These are phyloP conservation scores for Chondrosia reniformis DNA, from an alignment of 37 sponge, comb jelly and placozoan species.

Conservation along the genomic window DNA sequence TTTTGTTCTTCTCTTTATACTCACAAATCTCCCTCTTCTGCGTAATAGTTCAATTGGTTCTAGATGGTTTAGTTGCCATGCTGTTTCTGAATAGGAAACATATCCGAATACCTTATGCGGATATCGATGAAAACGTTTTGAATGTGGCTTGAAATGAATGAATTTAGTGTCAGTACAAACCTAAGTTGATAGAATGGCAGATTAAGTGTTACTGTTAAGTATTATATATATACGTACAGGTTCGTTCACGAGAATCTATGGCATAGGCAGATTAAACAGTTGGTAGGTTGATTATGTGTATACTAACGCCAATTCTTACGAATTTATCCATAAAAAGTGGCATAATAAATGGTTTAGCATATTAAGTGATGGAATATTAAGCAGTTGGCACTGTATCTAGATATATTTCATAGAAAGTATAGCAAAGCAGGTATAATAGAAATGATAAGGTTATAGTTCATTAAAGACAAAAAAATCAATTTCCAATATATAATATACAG, in stretches of 20 bases:
- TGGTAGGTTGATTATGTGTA: not conserved
- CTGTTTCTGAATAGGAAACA: too few relatives aligned
- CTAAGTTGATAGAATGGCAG: too few relatives aligned
- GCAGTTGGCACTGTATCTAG: not conserved
- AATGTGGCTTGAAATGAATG: not conserved
- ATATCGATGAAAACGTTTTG: not conserved
- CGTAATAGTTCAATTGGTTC: not conserved
- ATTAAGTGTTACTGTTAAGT: too few relatives aligned
- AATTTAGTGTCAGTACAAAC: too few relatives aligned
- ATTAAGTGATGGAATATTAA: not conserved
- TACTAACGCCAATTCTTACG: not conserved
- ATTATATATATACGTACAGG: too few relatives aligned
- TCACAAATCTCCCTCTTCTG: not conserved
- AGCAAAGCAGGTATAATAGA: too few relatives aligned
- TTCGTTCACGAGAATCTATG: too few relatives aligned
- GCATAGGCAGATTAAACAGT: not conserved
- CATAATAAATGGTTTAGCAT: not conserved
- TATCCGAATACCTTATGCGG: too few relatives aligned
- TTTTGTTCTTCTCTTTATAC: not conserved
- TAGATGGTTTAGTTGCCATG: not conserved
- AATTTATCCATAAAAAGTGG: not conserved
- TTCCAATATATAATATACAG: not conserved
- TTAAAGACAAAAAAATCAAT: not conserved
- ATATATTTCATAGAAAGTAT: too few relatives aligned
- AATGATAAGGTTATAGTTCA: too few relatives aligned